Conservation (phyloP, 2,888 invertebrate species). For the Tridacna gigas region DNA sequence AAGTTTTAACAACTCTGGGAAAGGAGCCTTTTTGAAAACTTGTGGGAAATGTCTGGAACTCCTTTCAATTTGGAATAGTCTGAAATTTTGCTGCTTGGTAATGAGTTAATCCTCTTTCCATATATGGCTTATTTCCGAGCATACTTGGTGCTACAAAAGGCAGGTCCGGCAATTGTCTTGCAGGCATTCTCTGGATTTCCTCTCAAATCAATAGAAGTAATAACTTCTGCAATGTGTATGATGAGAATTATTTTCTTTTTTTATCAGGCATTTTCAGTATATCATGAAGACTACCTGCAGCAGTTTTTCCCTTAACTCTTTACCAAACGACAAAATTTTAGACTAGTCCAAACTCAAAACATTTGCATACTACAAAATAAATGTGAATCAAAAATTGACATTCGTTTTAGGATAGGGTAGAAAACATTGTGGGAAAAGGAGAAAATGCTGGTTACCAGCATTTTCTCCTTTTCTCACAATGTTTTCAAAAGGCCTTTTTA, state of each 20-base stretch:
- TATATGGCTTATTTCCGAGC: too few relatives aligned
- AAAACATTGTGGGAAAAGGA: background rate
- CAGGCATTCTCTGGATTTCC: background rate
- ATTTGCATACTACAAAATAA: background rate
- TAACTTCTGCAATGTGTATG: background rate
- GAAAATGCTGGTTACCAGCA: background rate
- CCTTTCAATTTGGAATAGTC: too few relatives aligned
- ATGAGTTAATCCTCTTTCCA: too few relatives aligned
- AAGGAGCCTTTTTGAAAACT: too few relatives aligned
- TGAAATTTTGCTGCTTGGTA: too few relatives aligned
- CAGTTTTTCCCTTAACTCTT: background rate
- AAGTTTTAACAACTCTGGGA: too few relatives aligned
- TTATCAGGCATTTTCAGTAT: background rate
- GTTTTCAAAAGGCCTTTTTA: too few relatives aligned
- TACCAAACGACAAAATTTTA: background rate
- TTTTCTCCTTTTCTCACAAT: too few relatives aligned
- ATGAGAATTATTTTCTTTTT: background rate
- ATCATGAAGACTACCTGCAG: background rate
- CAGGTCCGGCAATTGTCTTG: slow-evolving; percentile 8
- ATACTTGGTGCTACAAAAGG: background rate
- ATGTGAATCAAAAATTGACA: background rate
- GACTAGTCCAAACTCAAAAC: background rate
- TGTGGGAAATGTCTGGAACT: too few relatives aligned
- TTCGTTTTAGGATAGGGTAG: too few relatives aligned
- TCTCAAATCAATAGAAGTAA: slow-evolving; percentile 6